phyloP scores from a whole-genome alignment of 2,888 invertebrate genomes.

The Drosophila paramelanica region DNA sequence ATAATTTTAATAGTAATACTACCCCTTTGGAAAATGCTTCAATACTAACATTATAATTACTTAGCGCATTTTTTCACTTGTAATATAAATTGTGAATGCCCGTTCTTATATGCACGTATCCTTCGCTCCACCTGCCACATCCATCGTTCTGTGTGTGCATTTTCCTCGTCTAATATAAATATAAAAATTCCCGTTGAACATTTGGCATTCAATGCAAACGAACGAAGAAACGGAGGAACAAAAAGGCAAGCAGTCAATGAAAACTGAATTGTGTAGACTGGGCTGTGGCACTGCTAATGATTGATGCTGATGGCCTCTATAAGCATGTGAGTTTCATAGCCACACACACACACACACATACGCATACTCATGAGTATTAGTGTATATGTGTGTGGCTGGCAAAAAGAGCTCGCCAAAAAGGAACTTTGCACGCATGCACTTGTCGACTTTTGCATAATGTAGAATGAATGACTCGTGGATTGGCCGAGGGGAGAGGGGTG shows the following conservation, averaged over 20 bases:
- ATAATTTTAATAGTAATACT: no score
- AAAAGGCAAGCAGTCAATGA: conserved; percentile 40
- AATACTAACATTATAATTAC: neutral
- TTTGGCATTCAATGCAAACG: conserved; percentile 46
- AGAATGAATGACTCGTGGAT: conserved; percentile 58
- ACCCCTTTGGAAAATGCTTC: no score
- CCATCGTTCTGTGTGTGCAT: neutral
- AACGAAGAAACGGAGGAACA: conserved; percentile 32
- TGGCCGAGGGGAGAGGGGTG: neutral
- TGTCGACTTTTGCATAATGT: conserved; percentile 70
- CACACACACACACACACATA: conserved; percentile 6
- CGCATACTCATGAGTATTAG: neutral
- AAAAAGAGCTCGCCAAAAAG: conserved; percentile 63
- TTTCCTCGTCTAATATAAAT: conserved; percentile 24
- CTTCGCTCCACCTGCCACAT: neutral
- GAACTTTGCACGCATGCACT: conserved; percentile 70
- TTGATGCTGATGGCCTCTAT: conserved; percentile 62
- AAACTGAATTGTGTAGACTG: conserved; percentile 29
- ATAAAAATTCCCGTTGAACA: conserved; percentile 37
- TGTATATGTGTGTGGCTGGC: conserved; percentile 8
- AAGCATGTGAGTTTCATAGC: conserved; percentile 45
- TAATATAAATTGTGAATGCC: neutral
- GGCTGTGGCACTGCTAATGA: conserved; percentile 53
- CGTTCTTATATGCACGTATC: neutral
- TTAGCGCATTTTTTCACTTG: neutral